A percentile compares a stretch with the other conserved stretches of the same genome.
Evolutionary conservation across 1,140 invertebrate genomes (phyloP).

Genomic region (Atta texana): DNA sequence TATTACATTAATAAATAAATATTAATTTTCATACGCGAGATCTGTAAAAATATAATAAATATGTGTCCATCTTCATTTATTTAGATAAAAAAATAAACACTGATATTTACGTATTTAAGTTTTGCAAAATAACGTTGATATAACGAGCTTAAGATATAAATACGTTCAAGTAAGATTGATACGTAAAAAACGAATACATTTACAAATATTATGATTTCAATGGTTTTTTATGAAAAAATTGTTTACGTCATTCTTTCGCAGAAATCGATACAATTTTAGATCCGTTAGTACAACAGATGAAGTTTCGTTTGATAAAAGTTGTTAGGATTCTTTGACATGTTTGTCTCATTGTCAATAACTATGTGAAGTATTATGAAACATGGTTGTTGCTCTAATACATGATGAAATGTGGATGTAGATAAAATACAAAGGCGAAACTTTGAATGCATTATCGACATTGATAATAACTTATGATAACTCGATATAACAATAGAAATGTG

Average conservation of each 20-base stretch:
- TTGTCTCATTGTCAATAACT: constrained; percentile 33
- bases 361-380: neutral
- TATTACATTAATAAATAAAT: too few relatives aligned
- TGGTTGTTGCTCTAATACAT: neutral
- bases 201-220: neutral
- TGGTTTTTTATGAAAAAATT: constrained; percentile 3
- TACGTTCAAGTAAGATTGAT: neutral
- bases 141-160: too few relatives aligned
- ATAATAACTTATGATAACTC: neutral
- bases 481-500: neutral
- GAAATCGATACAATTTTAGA: neutral
- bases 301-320: constrained; percentile 41
- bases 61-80: too few relatives aligned
- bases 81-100: too few relatives aligned
- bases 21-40: neutral
- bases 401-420: constrained; percentile 20
- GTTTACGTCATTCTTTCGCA: neutral
- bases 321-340: constrained; percentile 21
- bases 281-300: neutral
- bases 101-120: too few relatives aligned
- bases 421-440: neutral
- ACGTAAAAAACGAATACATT: neutral
- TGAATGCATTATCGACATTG: neutral
- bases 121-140: too few relatives aligned
- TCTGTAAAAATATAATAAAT: neutral